phyloP scores from a whole-genome alignment of 2,113 vertebrate species.

The Corythoichthys intestinalis region DNA sequence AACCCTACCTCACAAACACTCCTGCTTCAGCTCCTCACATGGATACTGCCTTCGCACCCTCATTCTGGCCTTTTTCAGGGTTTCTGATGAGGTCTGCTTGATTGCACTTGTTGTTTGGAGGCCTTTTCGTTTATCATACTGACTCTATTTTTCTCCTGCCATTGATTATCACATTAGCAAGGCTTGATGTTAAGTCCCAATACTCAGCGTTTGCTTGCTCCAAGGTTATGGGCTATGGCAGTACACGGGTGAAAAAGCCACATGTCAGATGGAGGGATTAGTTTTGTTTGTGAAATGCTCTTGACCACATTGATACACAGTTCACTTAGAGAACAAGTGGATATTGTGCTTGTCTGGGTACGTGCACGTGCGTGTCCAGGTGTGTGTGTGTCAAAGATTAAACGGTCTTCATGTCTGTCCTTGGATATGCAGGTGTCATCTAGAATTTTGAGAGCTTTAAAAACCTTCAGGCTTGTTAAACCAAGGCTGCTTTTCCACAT shows the following conservation, averaged over 20 bases:
- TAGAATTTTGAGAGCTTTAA: conserved; percentile 53
- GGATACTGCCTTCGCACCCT: conserved; percentile 1
- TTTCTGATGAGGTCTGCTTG: conserved; percentile 25
- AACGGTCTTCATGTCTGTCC: conserved; percentile 45
- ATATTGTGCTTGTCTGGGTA: conserved; percentile 8
- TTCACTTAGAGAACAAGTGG: background rate
- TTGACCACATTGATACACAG: conserved; percentile 11
- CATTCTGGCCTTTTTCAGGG: conserved; percentile 24
- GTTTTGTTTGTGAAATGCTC: conserved; percentile 21
- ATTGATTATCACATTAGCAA: conserved; percentile 55
- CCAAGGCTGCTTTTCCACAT: conserved; percentile 51
- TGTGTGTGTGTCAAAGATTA: background rate
- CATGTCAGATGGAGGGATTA: conserved; percentile 43
- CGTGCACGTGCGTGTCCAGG: conserved; percentile 9
- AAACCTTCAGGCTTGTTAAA: conserved; percentile 48
- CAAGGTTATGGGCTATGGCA: conserved; percentile 43
- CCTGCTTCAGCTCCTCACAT: conserved; percentile 19
- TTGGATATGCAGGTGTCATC: conserved; percentile 45
- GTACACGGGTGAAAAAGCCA: conserved; percentile 55
- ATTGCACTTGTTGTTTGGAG: conserved; percentile 35
- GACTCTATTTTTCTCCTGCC: conserved; percentile 28
- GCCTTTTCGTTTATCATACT: conserved; percentile 37
- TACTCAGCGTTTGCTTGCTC: conserved; percentile 16
- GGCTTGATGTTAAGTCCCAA: conserved; percentile 26
- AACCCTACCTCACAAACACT: conserved; percentile 10